phyloP scores from a whole-genome alignment of 35 echinoderm and acorn worm species.

The Apostichopus japonicus region DNA sequence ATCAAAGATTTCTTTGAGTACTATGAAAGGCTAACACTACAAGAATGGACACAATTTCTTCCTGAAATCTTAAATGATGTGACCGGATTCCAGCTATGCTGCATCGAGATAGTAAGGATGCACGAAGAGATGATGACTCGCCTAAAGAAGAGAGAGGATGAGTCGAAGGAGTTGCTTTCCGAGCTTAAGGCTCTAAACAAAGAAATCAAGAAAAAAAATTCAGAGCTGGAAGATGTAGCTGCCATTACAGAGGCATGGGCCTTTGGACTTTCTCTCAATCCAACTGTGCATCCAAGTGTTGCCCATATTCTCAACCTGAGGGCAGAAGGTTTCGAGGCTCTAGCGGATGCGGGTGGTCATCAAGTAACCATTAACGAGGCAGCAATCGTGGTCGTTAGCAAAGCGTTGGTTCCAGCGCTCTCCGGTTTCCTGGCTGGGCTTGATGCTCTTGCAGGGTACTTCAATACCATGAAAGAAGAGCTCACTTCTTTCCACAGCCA shows the following conservation, averaged over 20 bases:
- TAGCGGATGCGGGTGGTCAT: neutral
- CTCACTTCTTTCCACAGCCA: slow-evolving; percentile 4
- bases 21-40: neutral
- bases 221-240: neutral
- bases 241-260: neutral
- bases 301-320: neutral
- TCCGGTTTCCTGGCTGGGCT: neutral
- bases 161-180: neutral
- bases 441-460: neutral
- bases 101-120: neutral
- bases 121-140: neutral
- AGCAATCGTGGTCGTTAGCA: neutral
- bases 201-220: neutral
- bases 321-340: neutral
- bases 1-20: slow-evolving; percentile 23
- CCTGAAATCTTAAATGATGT: slow-evolving; percentile 7
- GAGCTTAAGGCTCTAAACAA: neutral
- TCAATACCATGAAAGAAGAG: slow-evolving; percentile 12
- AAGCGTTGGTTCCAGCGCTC: slow-evolving; percentile 5
- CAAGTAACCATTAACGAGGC: neutral
- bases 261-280: neutral
- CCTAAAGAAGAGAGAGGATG: slow-evolving; percentile 40
- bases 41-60: slow-evolving; percentile 29
- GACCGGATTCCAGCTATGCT: neutral
- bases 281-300: neutral